Conservation (phyloP, 2,113 vertebrate genomes). For the Regulus satrapa region DNA sequence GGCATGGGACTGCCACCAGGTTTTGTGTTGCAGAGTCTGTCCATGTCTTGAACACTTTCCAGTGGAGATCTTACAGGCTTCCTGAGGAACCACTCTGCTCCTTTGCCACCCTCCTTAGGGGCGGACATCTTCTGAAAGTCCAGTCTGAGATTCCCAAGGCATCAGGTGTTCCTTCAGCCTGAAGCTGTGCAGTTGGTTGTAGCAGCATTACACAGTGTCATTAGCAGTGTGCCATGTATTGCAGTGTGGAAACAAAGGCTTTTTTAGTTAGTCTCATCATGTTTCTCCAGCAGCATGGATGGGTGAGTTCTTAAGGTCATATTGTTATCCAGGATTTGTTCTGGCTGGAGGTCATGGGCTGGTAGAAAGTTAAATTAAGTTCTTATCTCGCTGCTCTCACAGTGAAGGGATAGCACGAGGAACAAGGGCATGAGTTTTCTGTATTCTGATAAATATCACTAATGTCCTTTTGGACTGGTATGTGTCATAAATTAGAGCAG, state of each 20-base stretch:
- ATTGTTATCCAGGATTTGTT: not conserved
- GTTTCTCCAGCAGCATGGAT: not conserved
- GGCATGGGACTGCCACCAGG: not conserved
- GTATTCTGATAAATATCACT: not conserved
- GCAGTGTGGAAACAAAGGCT: not conserved
- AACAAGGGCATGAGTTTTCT: not conserved
- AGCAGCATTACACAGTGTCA: rapidly evolving
- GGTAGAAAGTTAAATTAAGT: not conserved
- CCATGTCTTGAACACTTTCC: not conserved
- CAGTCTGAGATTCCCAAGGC: not conserved
- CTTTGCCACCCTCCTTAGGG: not conserved
- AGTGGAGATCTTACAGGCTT: not conserved
- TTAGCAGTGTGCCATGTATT: not conserved
- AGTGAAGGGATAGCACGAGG: not conserved
- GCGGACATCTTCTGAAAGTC: not conserved
- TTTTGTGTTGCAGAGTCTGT: not conserved
- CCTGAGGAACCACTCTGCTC: not conserved
- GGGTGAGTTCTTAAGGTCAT: not conserved
- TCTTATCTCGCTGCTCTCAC: not conserved
- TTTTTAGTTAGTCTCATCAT: not conserved
- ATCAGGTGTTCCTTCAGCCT: not conserved
- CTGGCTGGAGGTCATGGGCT: not conserved
- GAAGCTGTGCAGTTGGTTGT: not conserved
- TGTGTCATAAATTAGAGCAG: not conserved
- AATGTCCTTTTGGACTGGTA: not conserved